These are phyloP conservation scores for Poecilia latipinna DNA, from an alignment of 2,113 vertebrate genomes.

Conservation along the genomic window DNA sequence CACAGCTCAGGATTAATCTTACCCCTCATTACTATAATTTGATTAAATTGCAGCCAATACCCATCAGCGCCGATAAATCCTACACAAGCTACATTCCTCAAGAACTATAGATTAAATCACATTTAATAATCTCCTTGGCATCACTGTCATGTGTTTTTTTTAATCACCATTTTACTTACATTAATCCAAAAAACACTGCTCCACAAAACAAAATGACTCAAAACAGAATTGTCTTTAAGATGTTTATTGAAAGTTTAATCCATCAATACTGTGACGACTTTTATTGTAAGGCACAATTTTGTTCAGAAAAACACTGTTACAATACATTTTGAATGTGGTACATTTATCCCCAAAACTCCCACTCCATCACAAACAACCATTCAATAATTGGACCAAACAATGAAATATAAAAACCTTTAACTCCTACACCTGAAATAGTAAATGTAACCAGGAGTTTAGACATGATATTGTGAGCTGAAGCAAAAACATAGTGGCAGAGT, in stretches of 20 bases:
- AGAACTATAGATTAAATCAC: not conserved
- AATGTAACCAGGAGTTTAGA: conserved; percentile 55
- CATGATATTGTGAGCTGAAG: conserved; percentile 33
- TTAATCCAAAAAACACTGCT: not conserved
- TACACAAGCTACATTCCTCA: too few relatives aligned
- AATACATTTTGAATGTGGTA: conserved; percentile 50
- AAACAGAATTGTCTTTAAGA: conserved; percentile 34
- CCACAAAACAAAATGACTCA: not conserved
- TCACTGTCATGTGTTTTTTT: not conserved
- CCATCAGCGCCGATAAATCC: too few relatives aligned
- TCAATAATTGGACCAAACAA: conserved; percentile 32
- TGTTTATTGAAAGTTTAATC: conserved; percentile 68
- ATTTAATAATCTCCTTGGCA: not conserved
- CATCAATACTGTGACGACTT: conserved; percentile 64
- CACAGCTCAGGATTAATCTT: too few relatives aligned
- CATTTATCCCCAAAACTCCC: conserved; percentile 19
- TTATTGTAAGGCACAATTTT: conserved; percentile 76
- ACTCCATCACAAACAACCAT: conserved; percentile 12
- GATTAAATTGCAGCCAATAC: too few relatives aligned
- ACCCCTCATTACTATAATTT: too few relatives aligned
- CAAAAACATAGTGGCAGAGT: conserved; percentile 31
- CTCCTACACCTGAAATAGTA: conserved; percentile 37
- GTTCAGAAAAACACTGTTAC: conserved; percentile 68
- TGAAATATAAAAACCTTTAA: conserved; percentile 37
- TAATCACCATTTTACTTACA: not conserved